Evolutionary conservation across 2,113 vertebrate species (phyloP), one percentile per base, ranked within the genome.

Genomic region (Paralichthys olivaceus): DNA sequence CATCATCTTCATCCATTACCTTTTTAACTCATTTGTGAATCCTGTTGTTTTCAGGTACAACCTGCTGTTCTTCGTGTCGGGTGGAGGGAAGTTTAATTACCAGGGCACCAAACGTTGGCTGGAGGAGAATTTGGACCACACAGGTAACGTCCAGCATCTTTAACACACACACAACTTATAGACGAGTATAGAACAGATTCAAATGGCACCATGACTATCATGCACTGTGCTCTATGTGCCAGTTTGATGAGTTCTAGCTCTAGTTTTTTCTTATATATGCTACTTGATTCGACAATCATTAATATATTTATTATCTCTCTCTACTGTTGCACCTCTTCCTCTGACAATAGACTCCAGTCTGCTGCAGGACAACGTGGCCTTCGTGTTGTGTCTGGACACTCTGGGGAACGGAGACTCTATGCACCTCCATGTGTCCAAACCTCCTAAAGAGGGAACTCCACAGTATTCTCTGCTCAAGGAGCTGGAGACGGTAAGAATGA

Each of bases 91-190:
- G 83, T 99, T 99, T 81, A 99, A 99, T 93, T 99, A 99, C 77
- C 98, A 99, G 91, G 98, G 98, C 28, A 99, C 98, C 58, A 99
- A 99, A 86, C 94, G 98, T 20, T 99, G 98, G 98, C 90, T 99
- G 78, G 98, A 99, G 77, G 98, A 99, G 88, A 98, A 98, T 73
- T 90, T 99, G 85, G 98, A 99, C 61, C 98, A 99, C 88, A 99
- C 98, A 84, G 98, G 98, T 98, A 83, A 34, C 68, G 0, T 2
- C 57, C 13, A 53, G 20, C 20, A 2, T 15, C 61, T 12, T 17
- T 23, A 28, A 15, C 49, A 62, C 32, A 60, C 26, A 32, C 23
- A 26, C 0, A 22, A 55, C 53, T 55, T 25, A 49, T 49, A 17
- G 5, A 17, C 17, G 2, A 20, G 5, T 9, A 11, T 22, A 53